phyloP scores from a whole-genome alignment of 2,113 vertebrate genomes.

The Scortum barcoo region DNA sequence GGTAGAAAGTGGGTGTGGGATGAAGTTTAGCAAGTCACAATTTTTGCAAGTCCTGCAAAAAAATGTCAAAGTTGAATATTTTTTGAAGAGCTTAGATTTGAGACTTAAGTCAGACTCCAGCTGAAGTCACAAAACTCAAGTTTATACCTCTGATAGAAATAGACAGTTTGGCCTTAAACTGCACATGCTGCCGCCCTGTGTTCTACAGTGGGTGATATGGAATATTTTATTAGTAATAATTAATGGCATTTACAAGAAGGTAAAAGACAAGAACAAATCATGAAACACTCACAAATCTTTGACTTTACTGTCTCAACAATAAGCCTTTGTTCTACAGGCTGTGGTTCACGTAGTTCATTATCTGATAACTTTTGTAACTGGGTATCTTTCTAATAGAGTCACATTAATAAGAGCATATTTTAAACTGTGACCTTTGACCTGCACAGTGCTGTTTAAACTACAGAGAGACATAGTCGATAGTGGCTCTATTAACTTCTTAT shows the following conservation, averaged over 20 bases:
- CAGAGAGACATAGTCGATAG: constrained; percentile 10
- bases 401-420: neutral
- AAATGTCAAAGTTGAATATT: too few relatives aligned
- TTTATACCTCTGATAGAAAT: too few relatives aligned
- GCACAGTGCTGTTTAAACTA: constrained; percentile 15
- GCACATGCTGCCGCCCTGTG: too few relatives aligned
- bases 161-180: too few relatives aligned
- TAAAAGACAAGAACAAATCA: neutral
- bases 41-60: too few relatives aligned
- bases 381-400: neutral
- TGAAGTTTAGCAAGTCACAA: neutral
- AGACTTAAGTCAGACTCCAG: too few relatives aligned
- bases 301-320: neutral
- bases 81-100: too few relatives aligned
- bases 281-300: neutral
- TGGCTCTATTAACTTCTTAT: constrained; percentile 40
- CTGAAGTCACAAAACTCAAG: too few relatives aligned
- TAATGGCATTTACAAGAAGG: neutral
- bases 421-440: constrained; percentile 6
- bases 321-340: neutral
- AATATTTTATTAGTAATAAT: neutral
- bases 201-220: neutral
- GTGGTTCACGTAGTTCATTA: neutral
- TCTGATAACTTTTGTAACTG: constrained; percentile 12
- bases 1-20: neutral